These are phyloP conservation scores for Nesospiza acunhae DNA, from an alignment of 2,113 vertebrate species.

Conservation along the genomic window DNA sequence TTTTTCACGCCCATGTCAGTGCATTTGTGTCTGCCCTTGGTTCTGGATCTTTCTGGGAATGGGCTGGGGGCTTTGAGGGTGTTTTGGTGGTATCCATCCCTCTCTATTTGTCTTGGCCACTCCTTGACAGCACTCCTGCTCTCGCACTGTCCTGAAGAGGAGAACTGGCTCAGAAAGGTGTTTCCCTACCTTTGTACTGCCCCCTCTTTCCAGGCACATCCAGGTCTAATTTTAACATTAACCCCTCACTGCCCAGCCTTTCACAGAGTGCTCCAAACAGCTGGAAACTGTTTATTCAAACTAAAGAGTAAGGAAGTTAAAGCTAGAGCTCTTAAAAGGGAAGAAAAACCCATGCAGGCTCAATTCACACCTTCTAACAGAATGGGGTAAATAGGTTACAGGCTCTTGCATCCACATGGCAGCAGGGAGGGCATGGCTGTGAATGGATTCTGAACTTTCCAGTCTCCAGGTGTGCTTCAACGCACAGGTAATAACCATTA, in stretches of 20 bases:
- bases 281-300: neutral
- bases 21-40: neutral
- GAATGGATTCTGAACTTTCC: neutral
- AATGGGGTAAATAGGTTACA: neutral
- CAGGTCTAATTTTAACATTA: neutral
- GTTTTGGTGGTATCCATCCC: neutral
- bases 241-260: neutral
- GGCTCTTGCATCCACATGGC: neutral
- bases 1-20: neutral
- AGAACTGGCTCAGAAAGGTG: neutral
- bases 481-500: neutral
- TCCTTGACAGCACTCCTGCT: neutral
- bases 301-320: neutral
- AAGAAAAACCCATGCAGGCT: neutral
- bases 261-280: neutral
- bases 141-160: too few relatives aligned
- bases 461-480: neutral
- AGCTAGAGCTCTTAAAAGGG: neutral
- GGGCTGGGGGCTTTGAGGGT: accelerated
- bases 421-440: neutral
- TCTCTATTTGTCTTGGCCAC: neutral
- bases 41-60: neutral
- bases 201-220: neutral
- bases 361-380: neutral
- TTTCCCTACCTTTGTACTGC: neutral